Evolutionary conservation across 2,888 invertebrate species (phyloP), one percentile per base, ranked within the genome.

Genomic region (Herminia tarsipennalis): DNA sequence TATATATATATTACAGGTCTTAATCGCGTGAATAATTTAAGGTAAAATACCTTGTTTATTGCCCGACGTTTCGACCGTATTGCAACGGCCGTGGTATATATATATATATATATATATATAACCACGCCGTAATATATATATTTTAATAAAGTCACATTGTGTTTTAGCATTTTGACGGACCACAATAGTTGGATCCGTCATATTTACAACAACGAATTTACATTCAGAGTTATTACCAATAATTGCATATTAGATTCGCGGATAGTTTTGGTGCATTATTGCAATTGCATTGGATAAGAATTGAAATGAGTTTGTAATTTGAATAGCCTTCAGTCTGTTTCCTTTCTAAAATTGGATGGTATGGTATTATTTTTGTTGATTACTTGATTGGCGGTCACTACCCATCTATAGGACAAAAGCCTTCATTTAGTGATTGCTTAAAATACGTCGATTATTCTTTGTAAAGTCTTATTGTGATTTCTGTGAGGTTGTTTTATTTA

Each of bases 171-270:
- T n/a, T n/a, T n/a, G n/a, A n/a, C n/a, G n/a, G n/a, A n/a, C n/a
- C n/a, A n/a, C n/a, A n/a, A n/a, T n/a, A n/a, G 32, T 28, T 22
- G 22, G 28, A 30, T 39, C 32, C 34, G 16, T 33, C 30, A 44
- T 14, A 35, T 33, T 21, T 44, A 17, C 30, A 53, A 47, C 28
- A 44, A 62, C 49, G 48, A 52, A 52, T n/a, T n/a, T n/a, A n/a
- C n/a, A n/a, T n/a, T n/a, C n/a, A n/a, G 24, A 39, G 52, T 51
- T 62, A 66, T 60, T 64, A 56, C 41, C 29, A 12, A 41, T 64
- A 65, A 67, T 65, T 64, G 64, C 49, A 44, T 59, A 59, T 64
- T 49, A 59, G 56, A 57, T 66, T 40, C 47, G 51, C 49, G 35
- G 55, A 52, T 54, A 59, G 32, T 38, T 48, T 46, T 28, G 27